A percentile compares a stretch with the other conserved stretches of the same genome.
Conservation (phyloP, 1,140 invertebrate genomes). For the Cylas formicarius region DNA sequence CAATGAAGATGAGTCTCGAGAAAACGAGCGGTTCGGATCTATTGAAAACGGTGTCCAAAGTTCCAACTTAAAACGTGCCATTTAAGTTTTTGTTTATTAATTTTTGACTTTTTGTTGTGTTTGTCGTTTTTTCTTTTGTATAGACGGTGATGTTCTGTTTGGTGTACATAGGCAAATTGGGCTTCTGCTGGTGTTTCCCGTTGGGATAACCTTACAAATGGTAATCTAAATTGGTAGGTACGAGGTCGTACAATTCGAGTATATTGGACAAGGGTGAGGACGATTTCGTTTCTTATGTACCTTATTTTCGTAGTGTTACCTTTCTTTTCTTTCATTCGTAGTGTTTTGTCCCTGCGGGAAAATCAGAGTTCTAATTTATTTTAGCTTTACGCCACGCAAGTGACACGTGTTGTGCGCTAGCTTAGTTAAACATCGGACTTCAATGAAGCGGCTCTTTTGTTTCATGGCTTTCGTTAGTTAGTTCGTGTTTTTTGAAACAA, state of each 20-base stretch:
- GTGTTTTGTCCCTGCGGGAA: too few species aligned
- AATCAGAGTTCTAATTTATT: too few species aligned
- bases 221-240: too few species aligned
- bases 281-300: too few species aligned
- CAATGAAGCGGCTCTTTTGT: constrained; percentile 6
- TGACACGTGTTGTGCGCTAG: neutral
- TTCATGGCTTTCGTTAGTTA: neutral
- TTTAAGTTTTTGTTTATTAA: constrained; percentile 8
- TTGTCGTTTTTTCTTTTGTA: constrained; percentile 20
- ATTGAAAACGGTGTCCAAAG: constrained; percentile 43
- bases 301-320: too few species aligned
- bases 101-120: constrained; percentile 17
- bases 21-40: constrained; percentile 37
- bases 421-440: constrained; percentile 5
- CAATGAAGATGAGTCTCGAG: constrained; percentile 45
- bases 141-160: constrained; percentile 11
- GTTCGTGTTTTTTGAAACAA: constrained; percentile 1
- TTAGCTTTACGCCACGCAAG: constrained; percentile 7
- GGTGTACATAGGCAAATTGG: constrained; percentile 13
- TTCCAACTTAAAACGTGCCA: constrained; percentile 42
- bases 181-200: constrained; percentile 1
- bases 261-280: too few species aligned
- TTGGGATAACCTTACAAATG: neutral
- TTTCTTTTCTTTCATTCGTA: too few species aligned
- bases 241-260: too few species aligned